phyloP scores from a whole-genome alignment of 2,797 vertebrate genomes.

The Anisognathus igniventris region DNA sequence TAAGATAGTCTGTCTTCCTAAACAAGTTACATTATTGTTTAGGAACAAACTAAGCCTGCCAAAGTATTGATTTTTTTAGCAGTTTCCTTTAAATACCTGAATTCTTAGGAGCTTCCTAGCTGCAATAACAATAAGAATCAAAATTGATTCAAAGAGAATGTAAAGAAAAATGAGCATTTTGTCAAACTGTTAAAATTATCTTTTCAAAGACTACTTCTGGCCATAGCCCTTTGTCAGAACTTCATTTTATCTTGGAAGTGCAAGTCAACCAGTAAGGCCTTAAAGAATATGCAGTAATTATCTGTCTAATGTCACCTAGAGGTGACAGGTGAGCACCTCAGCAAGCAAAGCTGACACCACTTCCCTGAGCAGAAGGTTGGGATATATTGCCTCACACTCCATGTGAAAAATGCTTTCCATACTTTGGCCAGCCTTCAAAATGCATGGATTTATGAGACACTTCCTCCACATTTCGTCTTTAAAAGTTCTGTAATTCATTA shows the following conservation, averaged over 20 bases:
- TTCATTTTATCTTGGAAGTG: background rate
- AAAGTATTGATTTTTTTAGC: background rate
- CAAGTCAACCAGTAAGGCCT: background rate
- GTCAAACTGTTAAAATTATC: background rate
- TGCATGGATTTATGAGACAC: background rate
- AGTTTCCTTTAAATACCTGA: background rate
- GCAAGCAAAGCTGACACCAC: background rate
- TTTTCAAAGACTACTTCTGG: background rate
- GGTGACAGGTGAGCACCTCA: background rate
- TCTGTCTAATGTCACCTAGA: background rate
- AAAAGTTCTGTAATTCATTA: background rate
- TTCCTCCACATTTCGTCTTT: background rate
- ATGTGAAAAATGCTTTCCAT: background rate
- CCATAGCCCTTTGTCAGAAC: background rate
- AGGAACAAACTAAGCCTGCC: background rate
- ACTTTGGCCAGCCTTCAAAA: background rate
- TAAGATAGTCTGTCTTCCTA: background rate
- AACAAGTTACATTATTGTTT: background rate
- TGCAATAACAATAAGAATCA: background rate
- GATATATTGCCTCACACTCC: background rate
- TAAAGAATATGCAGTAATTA: background rate
- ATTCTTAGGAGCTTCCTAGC: background rate
- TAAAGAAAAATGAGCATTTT: background rate
- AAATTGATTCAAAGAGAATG: background rate
- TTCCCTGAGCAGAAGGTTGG: background rate